Conservation (phyloP, 2,888 invertebrate species). For the Tupiocoris notatus region DNA sequence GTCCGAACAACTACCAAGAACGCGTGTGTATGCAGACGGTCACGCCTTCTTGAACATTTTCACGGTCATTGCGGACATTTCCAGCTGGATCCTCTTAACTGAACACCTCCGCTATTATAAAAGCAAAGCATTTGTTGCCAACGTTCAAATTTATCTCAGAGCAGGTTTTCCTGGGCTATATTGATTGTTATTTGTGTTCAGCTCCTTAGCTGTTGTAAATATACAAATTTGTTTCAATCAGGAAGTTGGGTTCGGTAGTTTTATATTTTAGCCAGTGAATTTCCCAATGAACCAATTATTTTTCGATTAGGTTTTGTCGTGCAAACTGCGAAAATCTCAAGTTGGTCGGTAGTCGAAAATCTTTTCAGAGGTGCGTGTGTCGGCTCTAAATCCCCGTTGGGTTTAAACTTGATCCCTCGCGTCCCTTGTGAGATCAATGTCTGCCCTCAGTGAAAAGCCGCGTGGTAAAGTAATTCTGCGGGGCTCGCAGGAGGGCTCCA, state of each 20-base stretch:
- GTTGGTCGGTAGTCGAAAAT: neutral
- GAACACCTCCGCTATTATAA: neutral
- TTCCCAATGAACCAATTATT: no score
- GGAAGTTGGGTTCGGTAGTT: no score
- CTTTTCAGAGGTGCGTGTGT: neutral
- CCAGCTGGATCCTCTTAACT: conserved; percentile 8
- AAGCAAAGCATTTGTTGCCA: no score
- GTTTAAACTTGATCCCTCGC: neutral
- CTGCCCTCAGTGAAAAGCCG: neutral
- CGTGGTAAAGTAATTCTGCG: neutral
- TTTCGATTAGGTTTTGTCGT: neutral
- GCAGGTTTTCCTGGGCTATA: no score
- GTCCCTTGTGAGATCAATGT: neutral
- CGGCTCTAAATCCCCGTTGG: neutral
- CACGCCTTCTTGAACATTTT: conserved; percentile 26
- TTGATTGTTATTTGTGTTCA: no score
- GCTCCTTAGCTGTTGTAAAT: no score
- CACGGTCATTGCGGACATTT: conserved; percentile 18
- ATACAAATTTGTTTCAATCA: no score
- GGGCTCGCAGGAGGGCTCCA: neutral
- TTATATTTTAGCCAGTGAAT: no score
- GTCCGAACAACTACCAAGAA: no score
- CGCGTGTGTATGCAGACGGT: conserved; percentile 6
- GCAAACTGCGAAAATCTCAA: neutral
- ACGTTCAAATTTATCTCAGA: no score